Evolutionary conservation across 92 coral and sea anemone species (phyloP).

Genomic region (Anthopleura xanthogrammica): DNA sequence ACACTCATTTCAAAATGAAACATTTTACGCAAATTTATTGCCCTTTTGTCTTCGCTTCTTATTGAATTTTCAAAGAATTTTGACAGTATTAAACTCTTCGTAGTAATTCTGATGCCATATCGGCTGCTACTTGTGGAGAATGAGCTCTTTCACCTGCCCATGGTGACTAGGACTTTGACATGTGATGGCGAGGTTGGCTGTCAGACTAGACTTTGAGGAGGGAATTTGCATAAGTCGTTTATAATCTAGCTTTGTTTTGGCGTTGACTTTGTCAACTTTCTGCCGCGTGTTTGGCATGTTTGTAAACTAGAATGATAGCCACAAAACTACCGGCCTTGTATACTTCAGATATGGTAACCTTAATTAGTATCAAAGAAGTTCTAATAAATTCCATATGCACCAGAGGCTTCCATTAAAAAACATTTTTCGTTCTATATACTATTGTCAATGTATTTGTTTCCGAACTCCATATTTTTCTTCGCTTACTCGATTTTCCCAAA

Average conservation of each 20-base stretch:
- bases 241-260: slow-evolving; percentile 3
- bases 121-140: too few species aligned
- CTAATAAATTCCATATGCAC: too few species aligned
- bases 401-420: too few species aligned
- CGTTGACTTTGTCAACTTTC: slow-evolving; percentile 3
- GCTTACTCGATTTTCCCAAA: too few species aligned
- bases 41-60: not conserved
- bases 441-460: too few species aligned
- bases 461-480: too few species aligned
- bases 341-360: not conserved
- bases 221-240: not conserved
- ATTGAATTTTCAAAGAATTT: not conserved
- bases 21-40: not conserved
- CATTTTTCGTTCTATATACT: too few species aligned
- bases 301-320: not conserved
- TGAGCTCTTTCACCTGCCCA: not conserved
- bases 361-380: not conserved
- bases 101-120: not conserved
- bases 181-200: not conserved
- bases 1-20: not conserved
- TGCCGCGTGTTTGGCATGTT: not conserved
- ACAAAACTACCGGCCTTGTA: not conserved
- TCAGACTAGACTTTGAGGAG: not conserved
- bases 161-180: not conserved
- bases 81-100: not conserved